Evolutionary conservation across 2,888 invertebrate genomes (phyloP).

Genomic region (Brachylomia viminalis): DNA sequence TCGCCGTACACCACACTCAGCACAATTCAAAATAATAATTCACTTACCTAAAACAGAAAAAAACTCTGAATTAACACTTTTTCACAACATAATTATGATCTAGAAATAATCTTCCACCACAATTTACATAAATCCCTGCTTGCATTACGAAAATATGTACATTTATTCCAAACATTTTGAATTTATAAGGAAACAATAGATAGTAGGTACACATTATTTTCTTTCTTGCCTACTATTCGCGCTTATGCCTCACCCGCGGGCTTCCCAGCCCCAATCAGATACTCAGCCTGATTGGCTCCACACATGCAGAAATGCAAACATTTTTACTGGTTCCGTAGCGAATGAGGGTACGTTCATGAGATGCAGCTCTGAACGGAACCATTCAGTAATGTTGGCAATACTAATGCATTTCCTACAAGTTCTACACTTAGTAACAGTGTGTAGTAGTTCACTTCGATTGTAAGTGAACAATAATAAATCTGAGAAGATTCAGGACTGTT

Average conservation of each 20-base stretch:
- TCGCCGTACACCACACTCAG: too few species aligned
- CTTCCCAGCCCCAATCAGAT: conserved; percentile 53
- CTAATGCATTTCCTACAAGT: conserved; percentile 46
- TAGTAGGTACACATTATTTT: background rate
- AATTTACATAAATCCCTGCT: background rate
- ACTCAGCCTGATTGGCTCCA: conserved; percentile 66
- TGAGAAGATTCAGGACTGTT: background rate
- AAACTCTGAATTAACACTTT: background rate
- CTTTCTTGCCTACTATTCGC: background rate
- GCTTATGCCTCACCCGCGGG: conserved; percentile 17
- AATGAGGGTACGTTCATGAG: conserved; percentile 53
- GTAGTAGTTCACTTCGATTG: conserved; percentile 30
- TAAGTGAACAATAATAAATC: background rate
- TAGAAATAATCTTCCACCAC: background rate
- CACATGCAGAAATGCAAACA: conserved; percentile 63
- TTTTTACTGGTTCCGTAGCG: conserved; percentile 62
- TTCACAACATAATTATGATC: background rate
- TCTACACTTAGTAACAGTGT: conserved; percentile 32
- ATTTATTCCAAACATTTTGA: background rate
- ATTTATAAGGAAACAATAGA: too few species aligned
- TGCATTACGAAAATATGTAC: conserved; percentile 14
- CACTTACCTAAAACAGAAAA: conserved; percentile 72
- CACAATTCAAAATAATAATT: background rate
- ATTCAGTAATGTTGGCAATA: conserved; percentile 57
- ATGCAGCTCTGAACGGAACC: conserved; percentile 37